Conservation (phyloP, 2,888 invertebrate species). For the Amiota minor region DNA sequence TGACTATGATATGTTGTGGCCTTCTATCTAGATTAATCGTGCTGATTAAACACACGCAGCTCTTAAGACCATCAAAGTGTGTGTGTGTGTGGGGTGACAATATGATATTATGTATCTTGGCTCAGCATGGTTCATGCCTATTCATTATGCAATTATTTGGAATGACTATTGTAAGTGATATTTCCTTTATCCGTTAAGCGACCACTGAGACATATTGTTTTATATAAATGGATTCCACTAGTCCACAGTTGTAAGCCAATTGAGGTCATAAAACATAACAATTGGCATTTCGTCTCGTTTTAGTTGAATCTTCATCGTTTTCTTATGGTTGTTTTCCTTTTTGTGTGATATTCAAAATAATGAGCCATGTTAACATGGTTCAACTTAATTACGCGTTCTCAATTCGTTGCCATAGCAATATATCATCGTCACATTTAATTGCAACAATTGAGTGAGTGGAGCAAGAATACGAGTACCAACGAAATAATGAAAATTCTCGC, state of each 20-base stretch:
- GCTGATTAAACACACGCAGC: slow-evolving; percentile 61
- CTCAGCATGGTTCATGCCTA: slow-evolving; percentile 42
- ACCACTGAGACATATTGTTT: too few species aligned
- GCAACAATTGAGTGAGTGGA: background rate
- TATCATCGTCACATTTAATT: slow-evolving; percentile 22
- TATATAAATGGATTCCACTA: too few species aligned
- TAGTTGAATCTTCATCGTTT: background rate
- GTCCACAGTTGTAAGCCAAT: too few species aligned
- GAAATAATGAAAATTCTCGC: background rate
- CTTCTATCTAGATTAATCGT: slow-evolving; percentile 59
- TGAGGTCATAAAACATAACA: too few species aligned
- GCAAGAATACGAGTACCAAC: background rate
- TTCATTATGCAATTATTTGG: slow-evolving; percentile 69
- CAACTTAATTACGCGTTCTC: slow-evolving; percentile 14
- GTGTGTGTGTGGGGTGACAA: background rate
- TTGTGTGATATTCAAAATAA: slow-evolving; percentile 9
- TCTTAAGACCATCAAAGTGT: background rate
- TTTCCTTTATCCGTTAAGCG: slow-evolving; percentile 49
- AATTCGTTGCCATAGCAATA: slow-evolving; percentile 20
- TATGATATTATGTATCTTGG: background rate
- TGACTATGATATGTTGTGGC: background rate
- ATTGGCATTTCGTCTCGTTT: too few species aligned
- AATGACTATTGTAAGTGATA: slow-evolving; percentile 69
- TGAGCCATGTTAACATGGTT: slow-evolving; percentile 28
- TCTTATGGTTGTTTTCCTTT: background rate